Percentiles rank a stretch among this genome's conserved stretches.
phyloP scores from a whole-genome alignment of 2,888 invertebrate species.

The Eledone cirrhosa region DNA sequence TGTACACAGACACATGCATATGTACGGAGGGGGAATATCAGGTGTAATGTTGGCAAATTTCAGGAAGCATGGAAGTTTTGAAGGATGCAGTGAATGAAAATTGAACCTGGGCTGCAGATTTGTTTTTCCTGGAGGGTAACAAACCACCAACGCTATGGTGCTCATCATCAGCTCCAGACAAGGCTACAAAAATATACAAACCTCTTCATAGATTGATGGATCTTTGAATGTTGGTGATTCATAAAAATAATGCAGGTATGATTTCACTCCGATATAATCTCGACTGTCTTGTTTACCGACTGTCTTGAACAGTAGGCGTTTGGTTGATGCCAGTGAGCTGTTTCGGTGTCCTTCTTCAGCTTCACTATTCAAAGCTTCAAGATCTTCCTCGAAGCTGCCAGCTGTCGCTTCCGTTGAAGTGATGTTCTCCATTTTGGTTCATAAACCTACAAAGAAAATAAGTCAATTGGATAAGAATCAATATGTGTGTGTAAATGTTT shows the following conservation, averaged over 20 bases:
- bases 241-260: slow-evolving; percentile 70
- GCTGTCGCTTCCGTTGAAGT: slow-evolving; percentile 21
- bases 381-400: slow-evolving; percentile 14
- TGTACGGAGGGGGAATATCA: no score
- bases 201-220: slow-evolving; percentile 61
- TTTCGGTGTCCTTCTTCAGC: neutral
- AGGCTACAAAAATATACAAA: neutral
- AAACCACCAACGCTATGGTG: no score
- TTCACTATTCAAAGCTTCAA: slow-evolving; percentile 18
- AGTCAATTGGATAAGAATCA: neutral
- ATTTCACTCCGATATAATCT: slow-evolving; percentile 68
- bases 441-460: neutral
- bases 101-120: no score
- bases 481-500: neutral
- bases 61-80: no score
- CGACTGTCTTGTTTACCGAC: slow-evolving; percentile 41
- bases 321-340: slow-evolving; percentile 19
- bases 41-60: no score
- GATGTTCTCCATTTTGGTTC: slow-evolving; percentile 23
- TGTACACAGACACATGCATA: no score
- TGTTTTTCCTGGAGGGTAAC: no score
- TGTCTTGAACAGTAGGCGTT: slow-evolving; percentile 22
- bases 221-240: slow-evolving; percentile 60
- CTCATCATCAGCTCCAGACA: no score
- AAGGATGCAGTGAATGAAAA: no score